Base-by-base conservation (phyloP, 2,797 vertebrate species). In the Betta splendens region DNA sequence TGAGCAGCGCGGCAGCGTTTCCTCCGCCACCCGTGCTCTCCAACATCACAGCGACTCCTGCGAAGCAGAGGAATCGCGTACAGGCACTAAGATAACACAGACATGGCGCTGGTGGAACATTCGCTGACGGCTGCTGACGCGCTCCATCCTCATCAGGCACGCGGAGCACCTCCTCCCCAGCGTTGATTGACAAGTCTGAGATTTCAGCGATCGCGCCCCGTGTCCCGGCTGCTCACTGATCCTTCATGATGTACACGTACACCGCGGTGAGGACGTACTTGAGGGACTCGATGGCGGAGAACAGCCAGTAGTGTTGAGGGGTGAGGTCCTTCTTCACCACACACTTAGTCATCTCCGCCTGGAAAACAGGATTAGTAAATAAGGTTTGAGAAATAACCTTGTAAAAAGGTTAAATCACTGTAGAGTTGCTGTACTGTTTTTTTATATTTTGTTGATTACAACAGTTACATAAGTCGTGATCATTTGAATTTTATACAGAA, bases 191-290 rank as follows among this genome's bases (percentile, higher is more conserved):
- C 39, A 63, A 58, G 60, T 64, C 47, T 31, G 61, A 69, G 68
- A 51, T 52, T 40, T 38, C 2, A n/a, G 13, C 66, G 43, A 60
- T 57, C 10, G 29, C 18, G 46, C 12, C 4, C 25, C 22, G 32
- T 0, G 3, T 33, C 37, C 36, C 0, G 0, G 0, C 36, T 7
- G 28, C 5, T 96, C 92, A 96, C 56, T 86, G 92, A 76, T 96
- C 94, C 1, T 97, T 96, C 83, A 98, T 87, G 74, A 98, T 69
- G 79, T 95, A 89, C 18, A 98, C 93, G 81, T 98, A 94, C 53
- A 95, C 54, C 0, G 95, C 91, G 51, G 96, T 97, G 65, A 98
- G 89, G 81, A 95, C 93, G 72, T 95, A 95, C 21, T 94, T 96
- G 18, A 95, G 87, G 59, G 93, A 94, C 64, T 93, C 94, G 5